Evolutionary conservation across 2,113 vertebrate genomes (phyloP).

Genomic region (Paralichthys olivaceus): DNA sequence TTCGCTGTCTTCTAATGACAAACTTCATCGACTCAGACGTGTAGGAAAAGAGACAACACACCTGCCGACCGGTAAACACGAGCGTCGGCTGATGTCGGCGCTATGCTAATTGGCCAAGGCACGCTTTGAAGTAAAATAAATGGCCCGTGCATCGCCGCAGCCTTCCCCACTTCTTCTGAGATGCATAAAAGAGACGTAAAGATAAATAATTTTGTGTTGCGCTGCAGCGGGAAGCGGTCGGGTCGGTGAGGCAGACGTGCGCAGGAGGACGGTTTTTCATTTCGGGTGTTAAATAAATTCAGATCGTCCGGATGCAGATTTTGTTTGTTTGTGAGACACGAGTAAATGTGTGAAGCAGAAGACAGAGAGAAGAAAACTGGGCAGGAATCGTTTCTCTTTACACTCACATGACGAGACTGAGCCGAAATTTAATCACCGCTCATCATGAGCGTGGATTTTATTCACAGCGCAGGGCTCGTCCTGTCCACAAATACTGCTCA

Average conservation of each 20-base stretch:
- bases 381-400: too few species aligned
- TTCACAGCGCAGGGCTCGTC: too few species aligned
- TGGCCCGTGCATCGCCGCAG: slow-evolving; percentile 4
- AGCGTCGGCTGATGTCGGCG: slow-evolving; percentile 14
- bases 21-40: slow-evolving; percentile 2
- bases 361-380: too few species aligned
- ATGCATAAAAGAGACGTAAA: slow-evolving; percentile 11
- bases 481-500: too few species aligned
- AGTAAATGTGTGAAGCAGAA: not conserved
- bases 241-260: not conserved
- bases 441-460: too few species aligned
- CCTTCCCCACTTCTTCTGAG: slow-evolving; percentile 5
- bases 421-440: too few species aligned
- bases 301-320: not conserved
- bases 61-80: not conserved
- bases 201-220: slow-evolving; percentile 21
- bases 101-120: slow-evolving; percentile 21
- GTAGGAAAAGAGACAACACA: not conserved
- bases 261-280: not conserved
- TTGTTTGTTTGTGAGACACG: not conserved
- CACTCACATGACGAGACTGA: too few species aligned
- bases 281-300: not conserved
- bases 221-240: slow-evolving; percentile 1
- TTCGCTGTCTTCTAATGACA: not conserved
- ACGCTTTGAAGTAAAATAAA: slow-evolving; percentile 48